Evolutionary conservation across 92 coral and sea anemone species (phyloP).

Genomic region (Pocillopora grandis): DNA sequence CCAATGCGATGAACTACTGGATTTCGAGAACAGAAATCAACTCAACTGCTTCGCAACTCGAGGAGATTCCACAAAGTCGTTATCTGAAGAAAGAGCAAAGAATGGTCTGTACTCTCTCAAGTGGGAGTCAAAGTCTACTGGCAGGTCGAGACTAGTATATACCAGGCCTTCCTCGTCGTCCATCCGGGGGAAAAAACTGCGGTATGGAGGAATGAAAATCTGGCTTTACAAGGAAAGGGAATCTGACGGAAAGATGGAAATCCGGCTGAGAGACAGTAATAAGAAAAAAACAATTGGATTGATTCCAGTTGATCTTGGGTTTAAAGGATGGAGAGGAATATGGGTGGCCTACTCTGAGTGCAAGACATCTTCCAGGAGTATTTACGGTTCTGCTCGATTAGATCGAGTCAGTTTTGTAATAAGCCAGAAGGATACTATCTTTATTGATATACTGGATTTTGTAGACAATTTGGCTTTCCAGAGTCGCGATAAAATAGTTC

Average conservation of each 20-base stretch:
- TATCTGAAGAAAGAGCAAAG: neutral
- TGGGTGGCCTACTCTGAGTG: conserved; percentile 54
- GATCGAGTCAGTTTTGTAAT: conserved; percentile 32
- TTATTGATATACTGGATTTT: conserved; percentile 41
- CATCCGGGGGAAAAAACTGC: neutral
- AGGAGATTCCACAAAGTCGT: neutral
- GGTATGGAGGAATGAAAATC: conserved; percentile 49
- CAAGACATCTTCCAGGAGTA: neutral
- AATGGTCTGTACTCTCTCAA: conserved; percentile 8
- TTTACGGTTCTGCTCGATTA: neutral
- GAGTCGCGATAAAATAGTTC: conserved; percentile 48
- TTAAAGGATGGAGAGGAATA: conserved; percentile 54
- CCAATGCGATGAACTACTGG: conserved; percentile 5
- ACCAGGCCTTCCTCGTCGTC: neutral
- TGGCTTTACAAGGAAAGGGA: conserved; percentile 43
- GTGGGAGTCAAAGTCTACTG: neutral
- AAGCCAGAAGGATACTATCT: conserved; percentile 33
- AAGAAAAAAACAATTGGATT: neutral
- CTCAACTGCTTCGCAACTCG: neutral
- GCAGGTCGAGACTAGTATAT: neutral
- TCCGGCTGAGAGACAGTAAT: conserved; percentile 10
- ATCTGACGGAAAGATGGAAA: conserved; percentile 29
- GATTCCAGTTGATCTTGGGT: conserved; percentile 14
- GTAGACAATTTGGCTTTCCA: neutral
- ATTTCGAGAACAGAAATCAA: conserved; percentile 6